Evolutionary conservation across 2,113 vertebrate genomes (phyloP).

Genomic region (Axis porcinus): DNA sequence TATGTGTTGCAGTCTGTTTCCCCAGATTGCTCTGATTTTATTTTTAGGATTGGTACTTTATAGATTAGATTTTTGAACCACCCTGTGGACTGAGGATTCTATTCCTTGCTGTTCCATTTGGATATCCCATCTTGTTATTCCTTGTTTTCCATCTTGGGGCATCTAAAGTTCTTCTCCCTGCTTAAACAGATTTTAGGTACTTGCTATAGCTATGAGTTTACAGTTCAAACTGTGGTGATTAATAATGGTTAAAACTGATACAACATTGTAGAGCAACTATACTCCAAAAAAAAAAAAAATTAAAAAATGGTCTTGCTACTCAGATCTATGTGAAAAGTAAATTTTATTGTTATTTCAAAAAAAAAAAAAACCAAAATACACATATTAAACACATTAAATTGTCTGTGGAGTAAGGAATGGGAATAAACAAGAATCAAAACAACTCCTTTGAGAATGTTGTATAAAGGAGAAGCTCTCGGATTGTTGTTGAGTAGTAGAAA

Average conservation of each 20-base stretch:
- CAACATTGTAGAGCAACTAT: background rate
- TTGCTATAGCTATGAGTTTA: background rate
- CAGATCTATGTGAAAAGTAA: background rate
- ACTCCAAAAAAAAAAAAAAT: background rate
- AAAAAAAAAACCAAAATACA: background rate
- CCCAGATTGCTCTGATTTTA: background rate
- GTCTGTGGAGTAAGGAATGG: background rate
- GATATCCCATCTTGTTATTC: background rate
- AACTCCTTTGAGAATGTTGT: background rate
- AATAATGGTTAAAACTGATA: slow-evolving; percentile 4
- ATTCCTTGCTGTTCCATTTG: background rate
- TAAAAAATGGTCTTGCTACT: background rate
- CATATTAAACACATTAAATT: background rate
- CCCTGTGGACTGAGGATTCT: background rate
- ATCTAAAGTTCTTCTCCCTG: background rate
- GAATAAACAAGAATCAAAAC: background rate
- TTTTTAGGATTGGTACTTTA: background rate
- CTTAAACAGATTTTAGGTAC: background rate
- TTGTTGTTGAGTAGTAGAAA: background rate
- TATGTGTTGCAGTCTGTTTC: background rate
- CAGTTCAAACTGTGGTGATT: background rate
- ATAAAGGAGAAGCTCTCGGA: background rate
- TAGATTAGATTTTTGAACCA: background rate
- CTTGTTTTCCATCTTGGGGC: background rate
- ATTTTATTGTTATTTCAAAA: background rate